phyloP scores from a whole-genome alignment of 2,888 invertebrate genomes.

The Thecophora atra region DNA sequence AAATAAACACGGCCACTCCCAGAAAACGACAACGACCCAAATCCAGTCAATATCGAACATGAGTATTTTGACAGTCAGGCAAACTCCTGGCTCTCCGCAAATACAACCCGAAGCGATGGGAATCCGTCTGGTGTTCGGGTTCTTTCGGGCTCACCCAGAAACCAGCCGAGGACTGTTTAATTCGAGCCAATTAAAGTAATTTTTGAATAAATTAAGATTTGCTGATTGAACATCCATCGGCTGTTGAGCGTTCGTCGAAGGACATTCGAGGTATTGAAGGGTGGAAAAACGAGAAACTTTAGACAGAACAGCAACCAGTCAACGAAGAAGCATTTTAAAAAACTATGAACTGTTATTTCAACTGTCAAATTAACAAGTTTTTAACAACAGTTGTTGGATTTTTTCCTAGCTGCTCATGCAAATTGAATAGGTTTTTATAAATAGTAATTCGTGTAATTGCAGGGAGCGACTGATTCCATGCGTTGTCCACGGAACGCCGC shows the following conservation, averaged over 20 bases:
- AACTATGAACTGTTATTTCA: conserved; percentile 40
- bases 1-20: conserved; percentile 18
- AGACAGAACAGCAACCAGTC: neutral
- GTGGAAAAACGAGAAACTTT: neutral
- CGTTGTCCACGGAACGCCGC: conserved; percentile 48
- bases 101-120: conserved; percentile 14
- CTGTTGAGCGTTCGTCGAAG: neutral
- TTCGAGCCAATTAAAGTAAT: conserved; percentile 58
- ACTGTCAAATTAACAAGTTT: conserved; percentile 50
- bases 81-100: neutral
- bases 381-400: no score
- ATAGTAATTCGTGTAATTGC: neutral
- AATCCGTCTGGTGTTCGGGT: conserved; percentile 21
- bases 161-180: conserved; percentile 47
- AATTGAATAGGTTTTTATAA: neutral
- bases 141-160: conserved; percentile 9
- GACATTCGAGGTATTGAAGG: conserved; percentile 3
- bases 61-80: conserved; percentile 21
- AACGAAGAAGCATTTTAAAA: neutral
- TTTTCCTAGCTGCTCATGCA: neutral
- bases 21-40: neutral
- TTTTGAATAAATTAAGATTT: conserved; percentile 40
- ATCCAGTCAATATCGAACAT: neutral
- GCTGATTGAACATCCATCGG: conserved; percentile 33
- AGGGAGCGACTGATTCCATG: conserved; percentile 37